Evolutionary conservation across 2,797 vertebrate genomes (phyloP), one percentile per base, ranked within the genome.

Genomic region (Sparus aurata): DNA sequence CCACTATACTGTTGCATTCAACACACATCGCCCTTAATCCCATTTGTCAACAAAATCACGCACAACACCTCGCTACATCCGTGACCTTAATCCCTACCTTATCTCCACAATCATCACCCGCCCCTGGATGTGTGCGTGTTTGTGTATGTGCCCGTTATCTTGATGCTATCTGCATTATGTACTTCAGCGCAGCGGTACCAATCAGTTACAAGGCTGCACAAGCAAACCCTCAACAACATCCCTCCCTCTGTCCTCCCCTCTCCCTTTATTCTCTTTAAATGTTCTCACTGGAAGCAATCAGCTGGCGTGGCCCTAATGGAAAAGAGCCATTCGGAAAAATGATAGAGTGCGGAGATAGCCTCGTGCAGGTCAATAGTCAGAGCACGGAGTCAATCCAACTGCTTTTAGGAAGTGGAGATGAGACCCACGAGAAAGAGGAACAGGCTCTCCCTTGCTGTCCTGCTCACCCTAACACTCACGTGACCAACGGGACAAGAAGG

Each of bases 41-140:
- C 79, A 87, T 93, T 93, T 93, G 85, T 90, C 87, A 82, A 90
- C 88, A 89, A 89, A 38, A 91, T 87, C 87, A 85, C 82, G 86
- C 85, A 78, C 81, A 81, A 89, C 89, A 93, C 89, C 89, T 85
- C 69, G 81, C 83, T 80, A 83, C 83, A 85, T 81, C 75, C 54
- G 8, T 86, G 92, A 90, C 92, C 93, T 89, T 91, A 93, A 94
- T 94, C 91, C 82, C 75, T 62, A 73, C 80, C 69, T 85, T 85
- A 92, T 90, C 91, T 86, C 41, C 0, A 71, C 69, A 79, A 84
- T 85, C 86, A 73, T 60, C 78, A 67, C 61, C 74, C 43, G 9
- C 62, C 87, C 58, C 71, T 50, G 69, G 45, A 71, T 38, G 76
- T 20, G 5, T 17, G 66, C 47, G 50, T 12, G 58, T 58, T 18